Base-by-base conservation (phyloP, 2,888 invertebrate species). In the Toxonevra muliebris region DNA sequence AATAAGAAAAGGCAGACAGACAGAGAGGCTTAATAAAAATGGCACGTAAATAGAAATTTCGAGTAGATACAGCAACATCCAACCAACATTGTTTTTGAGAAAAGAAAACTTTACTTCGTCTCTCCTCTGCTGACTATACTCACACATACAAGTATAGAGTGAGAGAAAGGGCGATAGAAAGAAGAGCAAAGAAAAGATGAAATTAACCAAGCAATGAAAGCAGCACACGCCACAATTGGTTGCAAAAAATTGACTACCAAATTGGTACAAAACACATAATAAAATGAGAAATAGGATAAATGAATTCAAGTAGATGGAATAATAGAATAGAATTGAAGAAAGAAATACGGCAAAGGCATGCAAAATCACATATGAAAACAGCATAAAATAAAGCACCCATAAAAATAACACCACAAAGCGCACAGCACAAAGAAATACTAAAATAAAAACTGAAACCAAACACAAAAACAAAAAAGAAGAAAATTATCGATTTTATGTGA, bases 401-500 rank as follows among this genome's bases (percentile, higher is more conserved):
- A 48, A 15, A 13, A 48, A 11, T 15, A 48, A 15, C 48, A 48
- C 48, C 5, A 15, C 48, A 48, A 15, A 15, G 11, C 12, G 12
- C 45, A 13, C 11, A 2, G 45, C 45, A 10, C 13, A n/a, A 5
- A 13, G 48, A 7, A 48, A 48, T n/a, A 13, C 13, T 48, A 48
- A 48, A 48, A 48, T 48, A 11, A 48, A 48, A 48, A 48, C 48
- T 48, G 48, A 48, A 48, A 48, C 48, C 15, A 15, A 30, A 2
- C 2, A 30, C 30, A 30, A 2, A 30, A 30, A 30, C 2, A 30
- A 30, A 30, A 7, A 30, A 30, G 30, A 30, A 30, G 30, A 30
- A 48, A 48, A 48, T 48, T 48, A 48, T 48, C 11, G 48, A 48
- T 48, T 48, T 48, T 48, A 48, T 41, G 40, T 15, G 57, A 20